Conservation (phyloP, 2,113 vertebrate species). For the Anoplopoma fimbria region DNA sequence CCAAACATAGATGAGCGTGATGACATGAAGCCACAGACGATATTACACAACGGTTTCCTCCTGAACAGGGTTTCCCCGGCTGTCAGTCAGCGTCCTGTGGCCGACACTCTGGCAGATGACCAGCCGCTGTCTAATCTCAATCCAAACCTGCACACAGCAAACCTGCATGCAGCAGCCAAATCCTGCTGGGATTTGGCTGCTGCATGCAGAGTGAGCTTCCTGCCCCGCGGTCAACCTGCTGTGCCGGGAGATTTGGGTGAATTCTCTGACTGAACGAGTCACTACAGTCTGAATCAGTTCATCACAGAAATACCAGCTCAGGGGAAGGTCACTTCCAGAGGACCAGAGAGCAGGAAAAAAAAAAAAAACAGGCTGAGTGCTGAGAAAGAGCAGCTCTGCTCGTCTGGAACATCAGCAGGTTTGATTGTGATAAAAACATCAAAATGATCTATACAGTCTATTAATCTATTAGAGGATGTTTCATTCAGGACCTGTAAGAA, state of each 20-base stretch:
- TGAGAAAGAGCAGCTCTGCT: neutral
- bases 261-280: slow-evolving; percentile 4
- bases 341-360: neutral
- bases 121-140: slow-evolving; percentile 9
- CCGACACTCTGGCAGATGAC: slow-evolving; percentile 3
- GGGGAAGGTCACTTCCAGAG: slow-evolving; percentile 50
- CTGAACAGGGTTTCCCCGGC: slow-evolving; percentile 1
- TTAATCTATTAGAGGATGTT: neutral
- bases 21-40: neutral
- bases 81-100: neutral
- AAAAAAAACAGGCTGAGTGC: neutral
- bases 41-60: neutral
- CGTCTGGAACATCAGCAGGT: neutral
- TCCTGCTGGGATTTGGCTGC: slow-evolving; percentile 26
- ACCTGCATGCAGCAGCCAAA: no score
- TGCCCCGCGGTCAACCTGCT: neutral
- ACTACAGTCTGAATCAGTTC: slow-evolving; percentile 47
- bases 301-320: slow-evolving; percentile 20
- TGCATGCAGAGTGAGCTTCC: neutral
- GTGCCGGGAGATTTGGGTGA: neutral
- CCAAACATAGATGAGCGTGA: neutral
- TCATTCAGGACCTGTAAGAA: neutral
- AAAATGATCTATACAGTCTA: no score
- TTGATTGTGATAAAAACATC: neutral
- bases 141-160: no score